Evolutionary conservation across 2,113 vertebrate species (phyloP), one percentile per base, ranked within the genome.

Genomic region (Phodopus roborovskii): DNA sequence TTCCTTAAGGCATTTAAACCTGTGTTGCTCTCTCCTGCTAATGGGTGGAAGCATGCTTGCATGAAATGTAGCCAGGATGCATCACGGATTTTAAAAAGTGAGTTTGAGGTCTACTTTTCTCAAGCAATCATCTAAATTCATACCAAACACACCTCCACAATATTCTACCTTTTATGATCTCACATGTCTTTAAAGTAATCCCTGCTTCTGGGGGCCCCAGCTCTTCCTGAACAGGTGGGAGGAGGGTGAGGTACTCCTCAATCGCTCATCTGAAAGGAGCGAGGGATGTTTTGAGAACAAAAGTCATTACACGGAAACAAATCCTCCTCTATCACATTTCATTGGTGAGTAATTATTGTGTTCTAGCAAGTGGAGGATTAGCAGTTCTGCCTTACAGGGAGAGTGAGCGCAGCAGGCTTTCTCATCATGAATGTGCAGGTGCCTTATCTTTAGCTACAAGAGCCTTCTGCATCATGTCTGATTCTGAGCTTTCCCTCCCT

Each of bases 301-400:
- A 92, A 97, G 96, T 79, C 94, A 92, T 91, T 91, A 83, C 17
- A 74, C 3, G 30, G 92, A 94, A 98, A 92, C 81, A 95, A 94
- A 94, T 75, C 75, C 62, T 95, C 94, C 96, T 89, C 94, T 85
- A 73, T 71, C 77, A 24, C 92, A 78, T 95, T 96, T 77, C 92
- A 90, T 53, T 95, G 58, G 94, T 95, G 95, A 96, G 85, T 97
- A 95, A 94, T 96, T 92, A 92, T 39, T 84, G 95, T 66, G 62
- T 64, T 96, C 74, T 62, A 71, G 92, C 58, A 45, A 96, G 79
- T 0, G 64, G 70, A 94, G 90, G 81, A 82, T 91, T 64, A 84
- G 28, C 64, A 74, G 90, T 19, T 33, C n/a, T 91, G 73, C 42
- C 84, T 92, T 45, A 45, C 48, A 7, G n/a, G 64, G 39, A 94